Conservation (phyloP, 2,113 vertebrate species). For the Gulo gulo region DNA sequence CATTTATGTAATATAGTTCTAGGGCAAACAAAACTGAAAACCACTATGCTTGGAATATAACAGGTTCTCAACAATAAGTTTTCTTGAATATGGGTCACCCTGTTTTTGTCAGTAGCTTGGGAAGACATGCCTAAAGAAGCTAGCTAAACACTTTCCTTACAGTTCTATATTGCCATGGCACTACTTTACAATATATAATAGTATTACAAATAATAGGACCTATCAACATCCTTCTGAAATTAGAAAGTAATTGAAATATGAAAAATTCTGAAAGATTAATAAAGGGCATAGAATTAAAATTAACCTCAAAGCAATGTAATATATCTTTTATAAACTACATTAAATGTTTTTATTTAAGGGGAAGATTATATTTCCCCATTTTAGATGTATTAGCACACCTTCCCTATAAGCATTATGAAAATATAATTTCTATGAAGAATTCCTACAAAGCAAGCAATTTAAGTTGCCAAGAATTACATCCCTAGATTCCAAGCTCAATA, state of each 20-base stretch:
- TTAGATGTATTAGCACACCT: neutral
- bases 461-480: neutral
- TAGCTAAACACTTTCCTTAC: neutral
- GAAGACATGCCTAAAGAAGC: neutral
- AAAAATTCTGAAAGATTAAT: neutral
- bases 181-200: neutral
- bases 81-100: neutral
- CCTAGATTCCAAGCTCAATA: neutral
- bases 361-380: neutral
- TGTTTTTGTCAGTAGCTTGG: neutral
- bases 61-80: neutral
- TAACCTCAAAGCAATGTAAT: neutral
- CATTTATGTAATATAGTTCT: neutral
- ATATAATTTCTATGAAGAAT: neutral
- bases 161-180: neutral
- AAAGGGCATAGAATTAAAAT: neutral
- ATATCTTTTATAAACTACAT: neutral
- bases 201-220: neutral
- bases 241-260: neutral
- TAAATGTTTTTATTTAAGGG: neutral
- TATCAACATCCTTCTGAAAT: neutral
- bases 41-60: neutral
- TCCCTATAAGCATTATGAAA: neutral
- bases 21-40: neutral
- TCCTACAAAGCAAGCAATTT: neutral